Evolutionary conservation across 2,797 vertebrate species (phyloP).

Genomic region (Cacajao melanocephalus): DNA sequence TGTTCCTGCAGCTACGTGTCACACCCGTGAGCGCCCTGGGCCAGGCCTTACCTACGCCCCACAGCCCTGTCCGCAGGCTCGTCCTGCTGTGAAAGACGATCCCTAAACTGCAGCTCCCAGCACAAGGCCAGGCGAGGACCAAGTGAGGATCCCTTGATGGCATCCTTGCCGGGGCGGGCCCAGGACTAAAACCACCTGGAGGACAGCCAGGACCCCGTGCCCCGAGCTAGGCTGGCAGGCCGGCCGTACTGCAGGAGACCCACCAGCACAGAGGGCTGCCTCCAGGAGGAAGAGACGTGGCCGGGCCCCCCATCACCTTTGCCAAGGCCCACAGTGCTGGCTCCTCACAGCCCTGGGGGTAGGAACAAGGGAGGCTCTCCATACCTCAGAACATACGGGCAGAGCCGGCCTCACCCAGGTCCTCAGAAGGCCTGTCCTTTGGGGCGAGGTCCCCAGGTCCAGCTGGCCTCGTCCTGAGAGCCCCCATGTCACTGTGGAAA

Average conservation of each 20-base stretch:
- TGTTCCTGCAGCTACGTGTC: not conserved
- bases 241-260: rapidly evolving
- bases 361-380: not conserved
- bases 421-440: rapidly evolving
- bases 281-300: not conserved
- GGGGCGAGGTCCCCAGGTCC: rapidly evolving
- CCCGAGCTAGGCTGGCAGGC: not conserved
- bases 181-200: not conserved
- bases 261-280: not conserved
- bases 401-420: not conserved
- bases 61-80: not conserved
- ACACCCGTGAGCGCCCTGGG: rapidly evolving
- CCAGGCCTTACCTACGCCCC: not conserved
- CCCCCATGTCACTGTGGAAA: rapidly evolving
- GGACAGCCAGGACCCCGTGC: not conserved
- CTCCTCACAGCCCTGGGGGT: not conserved
- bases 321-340: not conserved
- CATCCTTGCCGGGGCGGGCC: rapidly evolving
- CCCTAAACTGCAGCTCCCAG: not conserved
- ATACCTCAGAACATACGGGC: not conserved
- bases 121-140: not conserved
- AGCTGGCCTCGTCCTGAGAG: not conserved
- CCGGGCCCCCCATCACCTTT: rapidly evolving
- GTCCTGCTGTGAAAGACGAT: rapidly evolving
- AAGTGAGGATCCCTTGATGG: rapidly evolving